Evolutionary conservation across 2,797 vertebrate genomes (phyloP), one percentile per base, ranked within the genome.

Genomic region (Melanogrammus aeglefinus): DNA sequence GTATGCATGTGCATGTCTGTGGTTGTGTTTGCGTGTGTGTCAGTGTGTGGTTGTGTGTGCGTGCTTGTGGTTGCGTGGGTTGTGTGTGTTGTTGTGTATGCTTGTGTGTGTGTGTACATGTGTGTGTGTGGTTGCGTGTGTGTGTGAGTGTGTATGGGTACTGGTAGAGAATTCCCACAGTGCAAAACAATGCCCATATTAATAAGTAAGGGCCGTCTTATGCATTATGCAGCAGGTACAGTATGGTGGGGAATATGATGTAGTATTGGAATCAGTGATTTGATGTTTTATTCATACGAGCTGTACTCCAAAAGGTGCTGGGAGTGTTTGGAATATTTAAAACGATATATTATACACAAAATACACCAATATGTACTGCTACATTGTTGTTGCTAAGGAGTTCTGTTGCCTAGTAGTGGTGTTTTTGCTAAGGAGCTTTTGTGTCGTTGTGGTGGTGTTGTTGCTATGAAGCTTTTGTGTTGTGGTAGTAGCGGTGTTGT

Each of bases 261-360:
- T 75, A 66, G 77, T 85, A 89, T 84, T 83, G 85, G 82, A 81
- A 78, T 82, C 73, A 82, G 72, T 88, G 86, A 86, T 90, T 90
- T 90, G 81, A 92, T 91, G 89, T 91, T 92, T 91, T 91, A 92
- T 92, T 92, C 89, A 91, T 90, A 24, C 6, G 81, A 81, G 79
- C 83, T 83, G 84, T 90, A 81, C 88, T 79, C 77, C 87, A 87
- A 85, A 82, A 83, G 81, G 87, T 82, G 74, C 72, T 74, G 81
- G 79, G 75, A 72, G 75, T 82, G 84, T 81, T 81, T 79, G 81
- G 88, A 91, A 90, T 86, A 79, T 80, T 84, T 82, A 75, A 27
- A 33, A 72, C 33, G 13, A 71, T 72, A 31, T 72, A 16, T 29
- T 31, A 31, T 29, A 70, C 29, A 70, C 16, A 31, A 7, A 31